Evolutionary conservation across 2,888 invertebrate species (phyloP), one percentile per base, ranked within the genome.

Genomic region (Cosmia pyralina): DNA sequence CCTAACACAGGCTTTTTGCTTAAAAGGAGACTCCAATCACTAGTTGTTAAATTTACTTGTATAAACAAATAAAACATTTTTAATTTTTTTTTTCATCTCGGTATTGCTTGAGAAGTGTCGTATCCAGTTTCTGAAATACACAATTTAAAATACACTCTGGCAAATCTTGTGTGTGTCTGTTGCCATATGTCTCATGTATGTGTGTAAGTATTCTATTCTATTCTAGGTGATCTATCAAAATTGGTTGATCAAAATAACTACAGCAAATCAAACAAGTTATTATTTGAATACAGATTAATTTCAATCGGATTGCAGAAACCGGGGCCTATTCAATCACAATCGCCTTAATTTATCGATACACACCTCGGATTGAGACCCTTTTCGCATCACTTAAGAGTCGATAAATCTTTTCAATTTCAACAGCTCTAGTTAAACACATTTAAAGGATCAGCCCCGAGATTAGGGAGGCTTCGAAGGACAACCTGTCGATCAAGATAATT

Each of bases 371-470:
- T n/a, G 41, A 50, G 60, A 76, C 62, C 75, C 28, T 58, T 75
- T 75, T 75, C 60, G 41, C 53, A 65, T 79, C 69, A 69, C 73
- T 65, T 65, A 65, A 52, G 50, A 73, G 38, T 59, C 77, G 78
- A 78, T 78, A 78, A 78, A 79, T 79, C 77, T 79, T 79, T 78
- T 68, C 73, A 62, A 78, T 78, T 78, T 68, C 67, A 65, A 65
- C 58, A 55, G 64, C 19, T 78, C 48, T n/a, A 60, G 55, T 72
- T 69, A 57, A 78, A 79, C 59, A 79, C 73, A 79, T 73, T 78
- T 68, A 68, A 28, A 13, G 59, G 79, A 79, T 65, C 73, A 69
- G 64, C 5, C n/a, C n/a, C 19, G 8, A 68, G 68, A 72, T 79
- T 65, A 73, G 55, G 57, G 13, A 66, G 53, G 66, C 34, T 72